These are phyloP conservation scores for Pantherophis guttatus DNA, from an alignment of 2,113 vertebrate species.

Conservation along the genomic window DNA sequence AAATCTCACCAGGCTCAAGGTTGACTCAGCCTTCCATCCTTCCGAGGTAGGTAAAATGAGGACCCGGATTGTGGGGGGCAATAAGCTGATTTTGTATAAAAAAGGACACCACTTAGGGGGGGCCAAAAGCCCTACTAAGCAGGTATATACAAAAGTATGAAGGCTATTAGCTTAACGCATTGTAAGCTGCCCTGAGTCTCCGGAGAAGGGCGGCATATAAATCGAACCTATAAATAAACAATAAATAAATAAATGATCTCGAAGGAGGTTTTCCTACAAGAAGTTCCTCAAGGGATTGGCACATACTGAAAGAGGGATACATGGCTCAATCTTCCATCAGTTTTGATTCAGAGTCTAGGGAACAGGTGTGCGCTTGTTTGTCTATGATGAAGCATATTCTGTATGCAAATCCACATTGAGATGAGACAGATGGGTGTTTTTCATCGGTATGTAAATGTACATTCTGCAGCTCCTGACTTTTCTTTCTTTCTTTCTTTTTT, in stretches of 20 bases:
- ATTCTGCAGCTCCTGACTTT: neutral
- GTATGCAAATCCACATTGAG: neutral
- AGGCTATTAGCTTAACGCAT: too few relatives aligned
- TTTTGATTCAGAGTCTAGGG: neutral
- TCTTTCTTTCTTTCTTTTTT: neutral
- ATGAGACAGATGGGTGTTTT: neutral
- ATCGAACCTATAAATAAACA: too few relatives aligned
- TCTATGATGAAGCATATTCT: neutral
- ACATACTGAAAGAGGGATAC: neutral
- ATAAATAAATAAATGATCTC: neutral
- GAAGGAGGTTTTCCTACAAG: neutral
- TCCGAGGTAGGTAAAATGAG: too few relatives aligned
- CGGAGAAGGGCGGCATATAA: too few relatives aligned
- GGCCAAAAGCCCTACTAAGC: too few relatives aligned
- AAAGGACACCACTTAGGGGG: too few relatives aligned
- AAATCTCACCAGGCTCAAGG: too few relatives aligned
- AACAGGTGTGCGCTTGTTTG: neutral
- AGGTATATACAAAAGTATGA: too few relatives aligned
- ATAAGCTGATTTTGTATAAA: too few relatives aligned
- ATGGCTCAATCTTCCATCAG: neutral
- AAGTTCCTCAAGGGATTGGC: neutral
- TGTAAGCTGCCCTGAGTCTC: too few relatives aligned
- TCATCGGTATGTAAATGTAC: neutral
- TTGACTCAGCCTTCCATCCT: too few relatives aligned
- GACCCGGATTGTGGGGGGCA: too few relatives aligned